Conservation (phyloP, 2,888 invertebrate species). For the Rotaria socialis region DNA sequence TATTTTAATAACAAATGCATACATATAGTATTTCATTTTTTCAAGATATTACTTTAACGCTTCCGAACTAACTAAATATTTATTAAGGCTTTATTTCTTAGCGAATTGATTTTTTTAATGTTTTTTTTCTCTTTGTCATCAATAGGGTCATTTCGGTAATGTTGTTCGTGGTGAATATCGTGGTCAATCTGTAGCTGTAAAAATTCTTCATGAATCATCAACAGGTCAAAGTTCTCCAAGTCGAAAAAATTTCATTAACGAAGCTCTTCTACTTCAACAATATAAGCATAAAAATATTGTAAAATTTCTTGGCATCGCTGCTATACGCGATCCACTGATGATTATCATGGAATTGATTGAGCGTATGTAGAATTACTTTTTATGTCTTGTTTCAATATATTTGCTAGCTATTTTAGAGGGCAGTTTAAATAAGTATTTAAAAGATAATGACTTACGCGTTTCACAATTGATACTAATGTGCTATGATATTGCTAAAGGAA, state of each 20-base stretch:
- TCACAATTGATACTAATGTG: slow-evolving; percentile 70
- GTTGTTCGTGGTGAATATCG: slow-evolving; percentile 83
- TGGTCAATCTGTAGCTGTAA: slow-evolving; percentile 57
- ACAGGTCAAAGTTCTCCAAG: background rate
- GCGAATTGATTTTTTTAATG: too few species aligned
- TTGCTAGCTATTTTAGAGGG: slow-evolving; percentile 67
- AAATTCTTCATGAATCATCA: background rate
- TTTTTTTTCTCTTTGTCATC: too few species aligned
- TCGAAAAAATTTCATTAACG: slow-evolving; percentile 1
- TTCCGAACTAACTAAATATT: too few species aligned
- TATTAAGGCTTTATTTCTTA: too few species aligned
- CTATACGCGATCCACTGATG: slow-evolving; percentile 96
- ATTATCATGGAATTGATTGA: slow-evolving; percentile 95
- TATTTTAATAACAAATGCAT: too few species aligned
- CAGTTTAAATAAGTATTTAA: slow-evolving; percentile 78
- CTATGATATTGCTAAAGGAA: slow-evolving; percentile 84
- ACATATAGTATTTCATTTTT: too few species aligned
- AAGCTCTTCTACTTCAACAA: slow-evolving; percentile 74
- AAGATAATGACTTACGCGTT: slow-evolving; percentile 68
- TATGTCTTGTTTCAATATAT: background rate
- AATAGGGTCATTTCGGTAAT: slow-evolving; percentile 91
- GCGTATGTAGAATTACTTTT: slow-evolving; percentile 61
- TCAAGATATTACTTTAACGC: too few species aligned
- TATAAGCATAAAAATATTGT: slow-evolving; percentile 95
- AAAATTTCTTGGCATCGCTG: slow-evolving; percentile 89